A percentile compares a stretch with the other conserved stretches of the same genome.
phyloP scores from a whole-genome alignment of 2,888 invertebrate genomes.

The Scaptomyza polygonia region DNA sequence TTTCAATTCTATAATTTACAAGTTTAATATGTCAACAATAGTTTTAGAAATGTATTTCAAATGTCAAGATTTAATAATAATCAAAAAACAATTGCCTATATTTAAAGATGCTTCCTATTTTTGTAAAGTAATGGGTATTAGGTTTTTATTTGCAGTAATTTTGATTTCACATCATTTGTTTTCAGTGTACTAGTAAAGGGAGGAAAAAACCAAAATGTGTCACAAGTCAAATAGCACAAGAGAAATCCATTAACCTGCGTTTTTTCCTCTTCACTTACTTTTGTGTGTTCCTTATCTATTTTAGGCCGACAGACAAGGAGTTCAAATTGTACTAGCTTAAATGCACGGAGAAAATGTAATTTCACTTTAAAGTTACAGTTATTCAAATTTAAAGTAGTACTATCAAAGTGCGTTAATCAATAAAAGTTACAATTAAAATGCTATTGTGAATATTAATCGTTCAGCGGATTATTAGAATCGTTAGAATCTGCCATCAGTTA shows the following conservation, averaged over 20 bases:
- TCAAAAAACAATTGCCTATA: no score
- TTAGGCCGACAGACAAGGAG: constrained; percentile 17
- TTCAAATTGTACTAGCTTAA: constrained; percentile 4
- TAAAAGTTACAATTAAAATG: background rate
- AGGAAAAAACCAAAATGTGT: constrained; percentile 13
- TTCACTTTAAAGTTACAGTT: background rate
- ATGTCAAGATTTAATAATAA: no score
- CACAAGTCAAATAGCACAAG: constrained; percentile 75
- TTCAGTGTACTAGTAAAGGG: background rate
- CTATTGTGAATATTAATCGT: background rate
- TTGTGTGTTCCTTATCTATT: constrained; percentile 39
- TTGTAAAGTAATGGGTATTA: no score
- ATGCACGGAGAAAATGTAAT: background rate
- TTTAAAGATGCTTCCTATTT: no score
- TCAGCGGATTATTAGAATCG: no score
- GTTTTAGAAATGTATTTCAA: no score
- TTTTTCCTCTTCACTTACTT: constrained; percentile 54
- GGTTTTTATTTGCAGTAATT: no score
- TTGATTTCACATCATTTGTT: no score
- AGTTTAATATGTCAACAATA: no score
- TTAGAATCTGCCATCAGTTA: no score
- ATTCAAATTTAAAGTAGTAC: no score
- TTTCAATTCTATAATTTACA: no score
- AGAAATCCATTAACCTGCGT: constrained; percentile 78
- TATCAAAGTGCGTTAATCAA: background rate